Conservation (phyloP, 2,797 vertebrate species). For the Molossus molossus region DNA sequence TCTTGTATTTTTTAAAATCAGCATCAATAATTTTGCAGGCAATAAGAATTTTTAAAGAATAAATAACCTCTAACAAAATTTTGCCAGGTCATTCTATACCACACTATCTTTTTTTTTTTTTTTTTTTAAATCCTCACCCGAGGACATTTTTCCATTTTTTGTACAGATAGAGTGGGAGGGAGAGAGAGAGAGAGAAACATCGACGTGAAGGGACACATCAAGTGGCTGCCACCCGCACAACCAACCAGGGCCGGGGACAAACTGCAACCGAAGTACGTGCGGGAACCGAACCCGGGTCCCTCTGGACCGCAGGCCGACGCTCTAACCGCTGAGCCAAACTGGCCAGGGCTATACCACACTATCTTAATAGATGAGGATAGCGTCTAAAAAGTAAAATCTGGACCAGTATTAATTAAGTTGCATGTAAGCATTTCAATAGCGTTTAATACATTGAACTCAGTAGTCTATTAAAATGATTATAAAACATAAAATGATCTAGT, state of each 20-base stretch:
- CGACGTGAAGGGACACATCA: no score
- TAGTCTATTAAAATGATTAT: slow-evolving; percentile 16
- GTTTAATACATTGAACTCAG: slow-evolving; percentile 34
- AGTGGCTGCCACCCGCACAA: no score
- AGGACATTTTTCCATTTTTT: no score
- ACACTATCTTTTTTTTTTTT: no score
- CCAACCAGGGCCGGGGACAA: no score
- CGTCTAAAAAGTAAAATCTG: background rate
- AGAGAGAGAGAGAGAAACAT: no score
- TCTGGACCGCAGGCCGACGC: no score
- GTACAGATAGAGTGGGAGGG: no score
- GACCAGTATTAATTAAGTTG: slow-evolving; percentile 11
- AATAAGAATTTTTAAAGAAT: slow-evolving; percentile 43
- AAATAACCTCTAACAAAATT: background rate
- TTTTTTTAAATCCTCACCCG: no score
- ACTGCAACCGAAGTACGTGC: no score
- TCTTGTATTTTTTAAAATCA: background rate
- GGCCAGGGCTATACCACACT: background rate
- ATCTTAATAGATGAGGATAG: slow-evolving; percentile 46
- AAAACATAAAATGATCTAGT: slow-evolving; percentile 36
- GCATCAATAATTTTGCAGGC: background rate
- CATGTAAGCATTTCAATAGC: background rate
- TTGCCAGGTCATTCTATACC: slow-evolving; percentile 6
- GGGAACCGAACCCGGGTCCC: no score
- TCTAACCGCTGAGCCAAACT: no score